phyloP scores from a whole-genome alignment of 2,888 invertebrate species.

The Troglohyphantes excavatus region DNA sequence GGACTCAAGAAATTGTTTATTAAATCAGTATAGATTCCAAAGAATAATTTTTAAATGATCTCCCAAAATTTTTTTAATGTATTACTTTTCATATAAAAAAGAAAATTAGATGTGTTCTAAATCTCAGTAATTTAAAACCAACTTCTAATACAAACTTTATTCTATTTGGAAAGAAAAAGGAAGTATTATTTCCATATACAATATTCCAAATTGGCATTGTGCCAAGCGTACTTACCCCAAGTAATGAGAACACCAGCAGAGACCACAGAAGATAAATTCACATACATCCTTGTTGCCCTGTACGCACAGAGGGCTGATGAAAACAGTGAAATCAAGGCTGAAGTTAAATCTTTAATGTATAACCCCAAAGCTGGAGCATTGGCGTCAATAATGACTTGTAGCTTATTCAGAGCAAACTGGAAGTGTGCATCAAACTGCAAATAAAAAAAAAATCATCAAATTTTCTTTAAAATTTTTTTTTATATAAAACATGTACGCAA shows the following conservation, averaged over 20 bases:
- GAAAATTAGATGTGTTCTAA: too few species aligned
- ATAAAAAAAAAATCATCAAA: slow-evolving; percentile 5
- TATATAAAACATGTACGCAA: not conserved
- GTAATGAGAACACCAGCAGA: slow-evolving; percentile 82
- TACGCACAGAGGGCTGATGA: slow-evolving; percentile 91
- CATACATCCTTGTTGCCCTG: slow-evolving; percentile 86
- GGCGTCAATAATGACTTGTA: slow-evolving; percentile 83
- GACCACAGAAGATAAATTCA: slow-evolving; percentile 86
- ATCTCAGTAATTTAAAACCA: too few species aligned
- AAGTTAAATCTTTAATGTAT: slow-evolving; percentile 85
- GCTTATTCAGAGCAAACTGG: slow-evolving; percentile 81
- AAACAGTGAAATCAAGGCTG: slow-evolving; percentile 86
- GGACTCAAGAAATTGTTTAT: too few species aligned
- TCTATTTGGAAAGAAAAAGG: too few species aligned
- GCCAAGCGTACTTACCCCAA: slow-evolving; percentile 81
- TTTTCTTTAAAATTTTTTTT: not conserved
- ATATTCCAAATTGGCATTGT: too few species aligned
- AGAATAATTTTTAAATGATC: too few species aligned
- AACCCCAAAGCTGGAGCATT: slow-evolving; percentile 85
- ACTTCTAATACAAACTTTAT: too few species aligned
- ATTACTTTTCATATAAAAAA: too few species aligned
- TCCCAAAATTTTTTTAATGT: too few species aligned
- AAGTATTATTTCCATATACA: too few species aligned
- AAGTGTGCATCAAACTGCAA: slow-evolving; percentile 81
- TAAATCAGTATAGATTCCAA: too few species aligned